These are phyloP conservation scores for Galaxias olidus DNA, from an alignment of 2,797 vertebrate genomes.

Conservation along the genomic window DNA sequence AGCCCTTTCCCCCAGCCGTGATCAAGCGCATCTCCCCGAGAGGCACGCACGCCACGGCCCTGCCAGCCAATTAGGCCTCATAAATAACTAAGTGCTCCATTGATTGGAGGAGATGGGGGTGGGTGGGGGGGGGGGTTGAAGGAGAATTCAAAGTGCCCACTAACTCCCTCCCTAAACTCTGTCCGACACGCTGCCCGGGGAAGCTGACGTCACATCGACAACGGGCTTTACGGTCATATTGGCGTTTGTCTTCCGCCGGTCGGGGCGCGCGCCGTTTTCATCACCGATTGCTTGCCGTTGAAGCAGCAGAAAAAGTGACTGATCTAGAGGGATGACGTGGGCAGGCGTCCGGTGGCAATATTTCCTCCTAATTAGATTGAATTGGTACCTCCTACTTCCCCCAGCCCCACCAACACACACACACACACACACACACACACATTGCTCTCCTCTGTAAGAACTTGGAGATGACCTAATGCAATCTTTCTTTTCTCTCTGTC, in stretches of 20 bases:
- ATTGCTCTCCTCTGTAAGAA: neutral
- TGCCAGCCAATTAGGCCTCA: constrained; percentile 58
- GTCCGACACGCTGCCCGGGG: constrained; percentile 61
- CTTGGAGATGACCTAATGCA: too few relatives aligned
- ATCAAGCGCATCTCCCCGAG: constrained; percentile 62
- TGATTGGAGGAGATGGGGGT: constrained; percentile 55
- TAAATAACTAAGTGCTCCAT: constrained; percentile 69
- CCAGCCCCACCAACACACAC: neutral
- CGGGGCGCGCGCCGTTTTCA: constrained; percentile 63
- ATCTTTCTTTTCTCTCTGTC: neutral
- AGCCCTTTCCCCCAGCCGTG: constrained; percentile 48
- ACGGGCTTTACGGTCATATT: constrained; percentile 66
- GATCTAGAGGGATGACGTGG: neutral
- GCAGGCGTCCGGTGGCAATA: too few relatives aligned
- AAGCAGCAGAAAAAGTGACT: constrained; percentile 59
- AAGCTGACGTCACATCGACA: constrained; percentile 69
- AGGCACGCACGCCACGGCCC: constrained; percentile 54
- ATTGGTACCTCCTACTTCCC: neutral
- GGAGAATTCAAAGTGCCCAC: constrained; percentile 61
- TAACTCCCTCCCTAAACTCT: constrained; percentile 60
- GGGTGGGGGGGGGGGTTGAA: neutral
- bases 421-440: constrained; percentile 38
- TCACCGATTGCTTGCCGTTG: constrained; percentile 64
- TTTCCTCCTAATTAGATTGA: constrained; percentile 1
- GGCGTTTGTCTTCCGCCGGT: constrained; percentile 68